phyloP scores from a whole-genome alignment of 1,140 invertebrate species.

The Pomacea maculata region DNA sequence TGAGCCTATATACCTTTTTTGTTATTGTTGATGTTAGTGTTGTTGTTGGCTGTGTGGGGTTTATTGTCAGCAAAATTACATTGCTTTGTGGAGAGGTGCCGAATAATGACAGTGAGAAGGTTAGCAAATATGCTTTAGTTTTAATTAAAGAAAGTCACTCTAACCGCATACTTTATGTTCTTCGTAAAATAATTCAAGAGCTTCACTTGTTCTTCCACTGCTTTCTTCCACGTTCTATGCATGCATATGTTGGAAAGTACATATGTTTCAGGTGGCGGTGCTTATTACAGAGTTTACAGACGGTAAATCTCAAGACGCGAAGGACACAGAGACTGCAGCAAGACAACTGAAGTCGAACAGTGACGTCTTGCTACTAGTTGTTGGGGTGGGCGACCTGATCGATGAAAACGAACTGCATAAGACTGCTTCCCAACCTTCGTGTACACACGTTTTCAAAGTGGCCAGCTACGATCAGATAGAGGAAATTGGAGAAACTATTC shows the following conservation, averaged over 20 bases:
- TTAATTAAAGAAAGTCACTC: no score
- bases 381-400: not conserved
- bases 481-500: not conserved
- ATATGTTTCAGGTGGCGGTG: not conserved
- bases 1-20: no score
- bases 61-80: no score
- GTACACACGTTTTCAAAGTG: not conserved
- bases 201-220: no score
- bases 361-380: not conserved
- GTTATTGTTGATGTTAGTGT: no score
- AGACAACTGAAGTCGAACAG: not conserved
- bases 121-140: no score
- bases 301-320: not conserved
- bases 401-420: not conserved
- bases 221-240: no score
- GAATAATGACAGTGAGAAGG: no score
- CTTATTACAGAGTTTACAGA: conserved; percentile 3
- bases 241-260: not conserved
- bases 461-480: conserved; percentile 5
- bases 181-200: no score
- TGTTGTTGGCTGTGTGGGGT: no score
- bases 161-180: no score
- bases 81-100: no score
- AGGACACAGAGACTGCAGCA: not conserved
- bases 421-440: not conserved